phyloP scores from a whole-genome alignment of 2,113 vertebrate species.

The Bungarus multicinctus region DNA sequence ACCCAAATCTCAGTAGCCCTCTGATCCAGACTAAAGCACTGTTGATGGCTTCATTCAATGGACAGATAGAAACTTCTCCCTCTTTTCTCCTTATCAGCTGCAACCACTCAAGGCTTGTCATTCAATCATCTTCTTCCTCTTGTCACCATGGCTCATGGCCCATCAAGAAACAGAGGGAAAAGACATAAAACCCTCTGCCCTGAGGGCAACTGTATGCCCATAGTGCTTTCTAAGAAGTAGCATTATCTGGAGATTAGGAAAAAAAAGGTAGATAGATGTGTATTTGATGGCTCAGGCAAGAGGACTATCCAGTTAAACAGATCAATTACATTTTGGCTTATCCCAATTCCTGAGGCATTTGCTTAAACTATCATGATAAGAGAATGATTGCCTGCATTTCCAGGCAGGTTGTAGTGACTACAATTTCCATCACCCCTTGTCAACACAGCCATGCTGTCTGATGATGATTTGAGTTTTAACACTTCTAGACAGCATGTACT shows the following conservation, averaged over 20 bases:
- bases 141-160: not conserved
- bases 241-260: not conserved
- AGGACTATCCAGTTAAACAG: not conserved
- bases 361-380: not conserved
- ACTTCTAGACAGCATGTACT: not conserved
- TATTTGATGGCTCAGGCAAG: not conserved
- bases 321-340: not conserved
- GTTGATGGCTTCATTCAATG: not conserved
- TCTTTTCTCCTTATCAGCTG: not conserved
- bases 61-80: not conserved
- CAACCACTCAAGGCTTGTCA: not conserved
- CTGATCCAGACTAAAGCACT: not conserved
- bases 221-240: not conserved
- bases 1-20: not conserved
- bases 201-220: not conserved
- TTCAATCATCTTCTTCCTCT: not conserved
- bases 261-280: not conserved
- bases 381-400: not conserved
- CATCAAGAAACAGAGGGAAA: not conserved
- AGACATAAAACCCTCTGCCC: not conserved
- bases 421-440: not conserved
- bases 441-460: not conserved
- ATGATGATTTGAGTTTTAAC: not conserved
- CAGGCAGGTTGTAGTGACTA: not conserved
- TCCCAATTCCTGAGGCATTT: not conserved